phyloP scores from a whole-genome alignment of 2,113 vertebrate species.

The Maccullochella peelii region DNA sequence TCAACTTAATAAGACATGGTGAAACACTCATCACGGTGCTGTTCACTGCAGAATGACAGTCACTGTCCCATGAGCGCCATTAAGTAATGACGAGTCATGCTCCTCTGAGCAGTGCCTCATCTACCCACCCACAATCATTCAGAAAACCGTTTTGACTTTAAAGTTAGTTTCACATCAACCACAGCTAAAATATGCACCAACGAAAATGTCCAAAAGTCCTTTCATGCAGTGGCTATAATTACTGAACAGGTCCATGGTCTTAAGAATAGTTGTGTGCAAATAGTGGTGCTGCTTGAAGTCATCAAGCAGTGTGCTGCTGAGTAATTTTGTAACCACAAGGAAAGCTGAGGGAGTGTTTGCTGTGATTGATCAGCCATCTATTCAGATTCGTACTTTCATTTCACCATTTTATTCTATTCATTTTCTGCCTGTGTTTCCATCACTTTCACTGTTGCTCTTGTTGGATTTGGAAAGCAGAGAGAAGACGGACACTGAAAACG shows the following conservation, averaged over 20 bases:
- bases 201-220: constrained; percentile 6
- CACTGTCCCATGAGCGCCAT: constrained; percentile 57
- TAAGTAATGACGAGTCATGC: constrained; percentile 49
- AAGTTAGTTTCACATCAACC: background rate
- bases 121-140: constrained; percentile 35
- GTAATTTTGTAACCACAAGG: constrained; percentile 5
- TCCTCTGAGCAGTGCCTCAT: constrained; percentile 32
- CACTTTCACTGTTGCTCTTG: background rate
- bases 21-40: constrained; percentile 18
- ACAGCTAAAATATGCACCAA: background rate
- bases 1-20: constrained; percentile 16
- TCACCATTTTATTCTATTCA: background rate
- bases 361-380: constrained; percentile 13
- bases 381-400: constrained; percentile 28
- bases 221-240: background rate
- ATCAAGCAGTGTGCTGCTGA: background rate
- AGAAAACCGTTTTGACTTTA: constrained; percentile 18
- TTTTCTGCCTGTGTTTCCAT: background rate
- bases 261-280: background rate
- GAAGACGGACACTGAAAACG: background rate
- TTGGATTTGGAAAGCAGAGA: constrained; percentile 10
- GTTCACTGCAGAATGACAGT: constrained; percentile 50
- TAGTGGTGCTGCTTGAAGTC: background rate
- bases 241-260: background rate
- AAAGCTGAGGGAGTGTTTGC: background rate